phyloP scores from a whole-genome alignment of 2,797 vertebrate genomes.

The Pseudocheirus occidentalis region DNA sequence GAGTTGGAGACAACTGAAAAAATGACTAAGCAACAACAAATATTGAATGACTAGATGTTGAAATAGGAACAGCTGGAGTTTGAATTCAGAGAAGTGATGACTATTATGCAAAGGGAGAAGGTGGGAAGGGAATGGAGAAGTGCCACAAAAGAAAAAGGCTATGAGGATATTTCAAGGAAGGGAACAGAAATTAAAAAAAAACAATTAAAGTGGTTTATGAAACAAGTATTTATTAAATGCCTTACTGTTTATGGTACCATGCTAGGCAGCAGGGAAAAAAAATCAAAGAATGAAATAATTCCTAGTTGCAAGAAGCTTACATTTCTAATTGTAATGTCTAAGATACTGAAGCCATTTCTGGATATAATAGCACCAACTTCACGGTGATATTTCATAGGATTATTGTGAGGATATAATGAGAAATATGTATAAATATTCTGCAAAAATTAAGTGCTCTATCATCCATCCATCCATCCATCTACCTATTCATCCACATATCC shows the following conservation, averaged over 20 bases:
- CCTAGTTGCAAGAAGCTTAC: not conserved
- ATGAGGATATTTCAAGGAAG: not conserved
- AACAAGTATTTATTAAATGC: not conserved
- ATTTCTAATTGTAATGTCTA: not conserved
- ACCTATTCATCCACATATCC: no score
- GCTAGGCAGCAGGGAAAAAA: not conserved
- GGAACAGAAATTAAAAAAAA: not conserved
- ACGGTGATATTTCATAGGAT: not conserved
- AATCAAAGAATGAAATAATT: not conserved
- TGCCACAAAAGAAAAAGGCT: not conserved
- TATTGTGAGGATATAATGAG: not conserved
- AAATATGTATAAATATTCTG: not conserved
- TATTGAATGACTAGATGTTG: slow-evolving; percentile 12
- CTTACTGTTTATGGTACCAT: not conserved
- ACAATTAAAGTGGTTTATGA: not conserved
- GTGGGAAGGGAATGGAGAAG: not conserved
- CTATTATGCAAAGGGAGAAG: not conserved
- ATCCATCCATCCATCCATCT: no score
- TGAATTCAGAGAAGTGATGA: not conserved
- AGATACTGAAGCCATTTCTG: not conserved
- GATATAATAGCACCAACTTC: not conserved
- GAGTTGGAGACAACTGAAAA: not conserved
- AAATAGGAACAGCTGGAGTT: not conserved
- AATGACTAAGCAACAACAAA: not conserved
- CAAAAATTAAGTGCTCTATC: not conserved